Evolutionary conservation across 2,797 vertebrate genomes (phyloP), one percentile per base, ranked within the genome.

Genomic region (Hafferia zeledoni): DNA sequence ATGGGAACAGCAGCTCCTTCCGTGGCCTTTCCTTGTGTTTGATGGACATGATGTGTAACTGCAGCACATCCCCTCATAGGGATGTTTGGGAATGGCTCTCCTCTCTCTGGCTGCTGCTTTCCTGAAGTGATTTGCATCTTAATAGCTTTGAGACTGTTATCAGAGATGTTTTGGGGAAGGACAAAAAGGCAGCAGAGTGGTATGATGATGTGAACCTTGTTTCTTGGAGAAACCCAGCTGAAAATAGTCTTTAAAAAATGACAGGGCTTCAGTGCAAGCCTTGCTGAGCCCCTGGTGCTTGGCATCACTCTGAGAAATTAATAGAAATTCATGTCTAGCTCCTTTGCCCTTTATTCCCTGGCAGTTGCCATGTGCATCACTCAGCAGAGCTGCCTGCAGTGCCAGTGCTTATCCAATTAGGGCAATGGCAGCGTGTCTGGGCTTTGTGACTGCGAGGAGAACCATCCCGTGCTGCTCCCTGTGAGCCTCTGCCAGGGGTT

Each of bases 1-100:
- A 37, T 27, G 1, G 0, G 18, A 90, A 46, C 0, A 5, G 19
- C 31, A 13, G 6, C 8, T 27, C 87, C 23, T 49, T 60, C 5
- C 2, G 0, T n/a, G 41, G n/a, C 17, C 16, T 83, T 74, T 7
- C 60, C 60, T 59, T 13, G 1, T 0, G 3, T 60, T 56, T 82
- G 43, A 20, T 10, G 35, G 78, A 12, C 14, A 4, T 5, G 13
- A 64, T 70, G 33, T 11, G 33, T 44, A 86, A 78, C 37, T 46
- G 43, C 44, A 37, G 80, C 28, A 18, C 0, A 0, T 67, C 14
- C 10, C 8, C 23, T 61, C 11, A 1, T 1, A 35, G 68, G 50
- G 43, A 3, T 60, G 18, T 47, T 85, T 3, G 17, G 59, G 49
- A 69, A 68, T 74, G 0, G 0, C 16, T 85, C 22, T 72, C 12